Base-by-base conservation (phyloP, 2,113 vertebrate genomes). In the Lathamus discolor region DNA sequence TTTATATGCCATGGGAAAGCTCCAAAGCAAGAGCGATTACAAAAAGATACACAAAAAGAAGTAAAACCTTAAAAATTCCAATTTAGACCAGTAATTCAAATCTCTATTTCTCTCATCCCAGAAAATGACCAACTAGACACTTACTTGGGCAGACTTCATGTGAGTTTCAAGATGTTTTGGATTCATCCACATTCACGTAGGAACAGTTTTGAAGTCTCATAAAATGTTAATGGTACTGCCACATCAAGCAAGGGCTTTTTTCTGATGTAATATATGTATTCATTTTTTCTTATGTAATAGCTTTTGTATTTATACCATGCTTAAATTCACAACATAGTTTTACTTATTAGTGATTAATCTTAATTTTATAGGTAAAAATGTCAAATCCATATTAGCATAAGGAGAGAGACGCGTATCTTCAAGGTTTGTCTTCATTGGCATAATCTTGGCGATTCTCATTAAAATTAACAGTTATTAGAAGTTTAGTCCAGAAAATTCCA, bases 401-500 rank as follows among this genome's bases (percentile, higher is more conserved):
- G 61, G 61, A 63, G 19, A 69, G 43, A 13, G 66, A 90, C 63
- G 84, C 66, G 63, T 25, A 29, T 41, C 84, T 76, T 83, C 86
- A 70, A 86, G 74, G 93, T 80, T 90, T 77, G 44, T 59, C 83
- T 88, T 90, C 57, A 61, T 0, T n/a, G 48, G 41, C 64, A 86
- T 82, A 86, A 93, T 86, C 86, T 79, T 33, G 6, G 80, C 41
- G 46, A 84, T 82, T 95, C 96, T 86, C 89, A 96, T 96, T 96
- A 92, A 95, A 94, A 93, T 95, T 96, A 96, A 95, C 96, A 91
- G 89, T 72, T 95, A 87, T 88, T 95, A 94, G 37, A 91, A 92
- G 91, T 83, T 94, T 68, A 66, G 77, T 68, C 88, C 70, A 86
- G 79, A 95, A 95, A 96, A 92, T 85, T 80, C 80, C 55, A 96